A percentile compares a stretch with the other conserved stretches of the same genome.
phyloP scores from a whole-genome alignment of 2,888 invertebrate genomes.

The Macrophya annulata region DNA sequence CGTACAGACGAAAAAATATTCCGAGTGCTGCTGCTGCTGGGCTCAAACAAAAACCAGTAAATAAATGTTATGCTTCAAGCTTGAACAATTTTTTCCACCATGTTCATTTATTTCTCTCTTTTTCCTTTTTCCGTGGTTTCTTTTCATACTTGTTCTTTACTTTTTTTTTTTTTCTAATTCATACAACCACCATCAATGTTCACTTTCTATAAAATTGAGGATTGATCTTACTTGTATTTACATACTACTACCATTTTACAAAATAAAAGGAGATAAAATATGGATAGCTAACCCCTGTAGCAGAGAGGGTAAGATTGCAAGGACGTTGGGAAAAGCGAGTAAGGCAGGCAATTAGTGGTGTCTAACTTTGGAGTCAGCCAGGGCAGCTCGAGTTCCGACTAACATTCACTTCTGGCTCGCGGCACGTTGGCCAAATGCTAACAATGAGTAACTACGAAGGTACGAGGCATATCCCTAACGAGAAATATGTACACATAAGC shows the following conservation, averaged over 20 bases:
- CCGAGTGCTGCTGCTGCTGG: background rate
- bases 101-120: background rate
- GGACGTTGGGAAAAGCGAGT: background rate
- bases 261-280: constrained; percentile 1
- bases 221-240: no score
- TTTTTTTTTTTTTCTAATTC: background rate
- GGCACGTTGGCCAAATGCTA: constrained; percentile 30
- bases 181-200: no score
- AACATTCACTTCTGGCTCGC: background rate
- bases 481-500: background rate
- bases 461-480: background rate
- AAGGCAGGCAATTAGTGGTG: constrained; percentile 26
- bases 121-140: background rate
- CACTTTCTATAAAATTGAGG: no score
- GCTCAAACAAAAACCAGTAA: constrained; percentile 8
- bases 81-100: background rate
- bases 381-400: background rate
- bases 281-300: background rate
- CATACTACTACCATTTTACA: background rate
- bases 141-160: background rate
- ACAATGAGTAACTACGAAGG: constrained; percentile 29
- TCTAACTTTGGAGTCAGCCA: constrained; percentile 32
- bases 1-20: background rate
- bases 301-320: background rate
- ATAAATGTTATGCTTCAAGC: background rate